phyloP scores from a whole-genome alignment of 2,797 vertebrate genomes.

The Odontamblyopus rebecca region DNA sequence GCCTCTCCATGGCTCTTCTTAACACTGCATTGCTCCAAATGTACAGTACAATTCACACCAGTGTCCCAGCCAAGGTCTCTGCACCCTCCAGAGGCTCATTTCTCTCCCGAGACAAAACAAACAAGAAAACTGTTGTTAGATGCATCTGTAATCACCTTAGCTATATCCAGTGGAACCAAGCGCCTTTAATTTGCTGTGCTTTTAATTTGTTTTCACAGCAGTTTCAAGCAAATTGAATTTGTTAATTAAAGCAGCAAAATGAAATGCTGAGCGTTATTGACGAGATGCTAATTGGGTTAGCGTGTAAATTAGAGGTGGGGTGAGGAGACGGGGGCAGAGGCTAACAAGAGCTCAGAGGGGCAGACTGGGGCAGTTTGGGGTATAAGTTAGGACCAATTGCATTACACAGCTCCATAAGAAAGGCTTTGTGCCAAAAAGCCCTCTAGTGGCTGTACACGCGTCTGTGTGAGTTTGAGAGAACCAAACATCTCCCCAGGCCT shows the following conservation, averaged over 20 bases:
- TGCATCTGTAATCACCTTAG: conserved; percentile 88
- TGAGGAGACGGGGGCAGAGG: conserved; percentile 80
- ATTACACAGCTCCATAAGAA: conserved; percentile 83
- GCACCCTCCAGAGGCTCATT: conserved; percentile 43
- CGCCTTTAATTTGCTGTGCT: conserved; percentile 86
- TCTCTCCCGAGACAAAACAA: conserved; percentile 70
- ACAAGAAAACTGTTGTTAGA: conserved; percentile 75
- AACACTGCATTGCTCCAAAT: conserved; percentile 5
- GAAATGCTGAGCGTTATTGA: conserved; percentile 99
- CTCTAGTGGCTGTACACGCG: conserved; percentile 28
- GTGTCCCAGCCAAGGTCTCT: conserved; percentile 43
- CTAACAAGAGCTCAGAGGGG: conserved; percentile 63
- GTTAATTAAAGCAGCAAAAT: conserved; percentile 99
- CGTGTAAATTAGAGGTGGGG: conserved; percentile 82
- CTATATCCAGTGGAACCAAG: conserved; percentile 83
- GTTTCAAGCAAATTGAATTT: conserved; percentile 99
- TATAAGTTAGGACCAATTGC: conserved; percentile 92
- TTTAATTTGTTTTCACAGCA: conserved; percentile 90
- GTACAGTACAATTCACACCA: conserved; percentile 18
- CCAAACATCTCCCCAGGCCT: conserved; percentile 35
- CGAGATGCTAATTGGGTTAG: conserved; percentile 99
- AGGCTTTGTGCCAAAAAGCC: conserved; percentile 69
- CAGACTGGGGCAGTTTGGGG: conserved; percentile 78
- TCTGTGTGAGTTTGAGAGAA: conserved; percentile 21
- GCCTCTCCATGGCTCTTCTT: neutral